Base-by-base conservation (phyloP, 2,888 invertebrate species). In the Epistrophe grossulariae region DNA sequence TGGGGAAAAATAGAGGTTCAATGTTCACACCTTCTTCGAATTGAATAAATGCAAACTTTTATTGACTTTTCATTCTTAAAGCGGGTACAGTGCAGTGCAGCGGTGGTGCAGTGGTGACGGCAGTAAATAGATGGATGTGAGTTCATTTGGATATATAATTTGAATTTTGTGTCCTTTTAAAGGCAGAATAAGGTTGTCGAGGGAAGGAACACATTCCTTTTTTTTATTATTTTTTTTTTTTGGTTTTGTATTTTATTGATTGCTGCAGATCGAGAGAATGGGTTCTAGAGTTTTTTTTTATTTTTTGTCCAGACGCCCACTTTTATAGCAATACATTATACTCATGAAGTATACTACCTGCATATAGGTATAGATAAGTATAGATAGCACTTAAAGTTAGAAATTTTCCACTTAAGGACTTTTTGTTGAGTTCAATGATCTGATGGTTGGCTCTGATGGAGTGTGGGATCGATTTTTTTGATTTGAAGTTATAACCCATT, bases 61-160 rank as follows among this genome's bases (percentile, higher is more conserved):
- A 85, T 85, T 85, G 81, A 81, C 82, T 85, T 78, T 81, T 35
- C 73, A 70, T 59, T 52, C 70, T 35, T n/a, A 35, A 48, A 17
- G 76, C 50, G 68, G 35, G 35, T 55, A 38, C 62, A 40, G 40
- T 13, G 55, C 40, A 50, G 50, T 24, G 24, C 19, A 5, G 50
- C 10, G n/a, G 0, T 0, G 31, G 4, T 1, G 17, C 3, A 24
- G 50, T 50, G 24, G 24, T 55, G 55, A 24, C 19, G 8, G 59
- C 40, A 62, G 62, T 62, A 9, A 68, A 70, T 70, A 73, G 84
- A 79, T 84, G 55, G 57, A 78, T 78, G 71, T n/a, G 52, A 60
- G 68, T 83, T 78, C 68, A 78, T 79, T 84, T 80, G 72, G 79
- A 35, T 84, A 72, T 77, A 55, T 70, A 68, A 84, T 80, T 80